A percentile compares a stretch with the other conserved stretches of the same genome.
These are phyloP conservation scores for Rhynchomys soricoides DNA, from an alignment of 2,113 vertebrate genomes.

Conservation along the genomic window DNA sequence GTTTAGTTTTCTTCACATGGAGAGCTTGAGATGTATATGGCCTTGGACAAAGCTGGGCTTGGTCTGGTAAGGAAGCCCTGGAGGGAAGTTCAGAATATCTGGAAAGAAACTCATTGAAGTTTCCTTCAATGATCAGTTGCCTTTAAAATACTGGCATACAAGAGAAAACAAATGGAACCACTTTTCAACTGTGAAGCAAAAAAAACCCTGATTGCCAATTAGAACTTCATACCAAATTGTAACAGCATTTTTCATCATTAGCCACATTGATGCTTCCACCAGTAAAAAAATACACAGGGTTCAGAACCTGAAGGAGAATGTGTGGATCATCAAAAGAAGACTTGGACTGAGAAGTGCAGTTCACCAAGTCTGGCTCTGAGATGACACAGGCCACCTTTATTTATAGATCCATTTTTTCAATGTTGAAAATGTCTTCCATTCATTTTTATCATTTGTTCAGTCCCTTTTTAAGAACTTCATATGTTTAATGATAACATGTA, in stretches of 20 bases:
- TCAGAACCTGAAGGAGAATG: too few species aligned
- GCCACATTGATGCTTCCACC: background rate
- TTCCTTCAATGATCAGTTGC: background rate
- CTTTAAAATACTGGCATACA: background rate
- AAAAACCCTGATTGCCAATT: slow-evolving; percentile 49
- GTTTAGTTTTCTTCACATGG: background rate
- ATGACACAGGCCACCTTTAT: too few species aligned
- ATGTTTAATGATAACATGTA: too few species aligned
- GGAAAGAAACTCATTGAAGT: background rate
- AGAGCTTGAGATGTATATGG: background rate
- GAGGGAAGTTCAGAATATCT: background rate
- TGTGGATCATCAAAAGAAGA: too few species aligned
- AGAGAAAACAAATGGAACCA: slow-evolving; percentile 49
- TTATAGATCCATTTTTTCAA: too few species aligned
- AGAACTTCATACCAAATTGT: slow-evolving; percentile 44
- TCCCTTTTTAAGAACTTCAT: too few species aligned
- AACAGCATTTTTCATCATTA: slow-evolving; percentile 44
- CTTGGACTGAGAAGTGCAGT: too few species aligned
- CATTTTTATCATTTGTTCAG: too few species aligned
- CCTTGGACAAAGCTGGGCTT: background rate
- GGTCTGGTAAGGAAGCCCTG: background rate
- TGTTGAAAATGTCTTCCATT: too few species aligned
- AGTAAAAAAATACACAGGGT: background rate
- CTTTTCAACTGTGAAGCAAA: slow-evolving; percentile 33
- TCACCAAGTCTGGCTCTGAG: too few species aligned